Percentiles rank a stretch among this genome's conserved stretches.
phyloP scores from a whole-genome alignment of 2,888 invertebrate species.

The Melipona beecheii region DNA sequence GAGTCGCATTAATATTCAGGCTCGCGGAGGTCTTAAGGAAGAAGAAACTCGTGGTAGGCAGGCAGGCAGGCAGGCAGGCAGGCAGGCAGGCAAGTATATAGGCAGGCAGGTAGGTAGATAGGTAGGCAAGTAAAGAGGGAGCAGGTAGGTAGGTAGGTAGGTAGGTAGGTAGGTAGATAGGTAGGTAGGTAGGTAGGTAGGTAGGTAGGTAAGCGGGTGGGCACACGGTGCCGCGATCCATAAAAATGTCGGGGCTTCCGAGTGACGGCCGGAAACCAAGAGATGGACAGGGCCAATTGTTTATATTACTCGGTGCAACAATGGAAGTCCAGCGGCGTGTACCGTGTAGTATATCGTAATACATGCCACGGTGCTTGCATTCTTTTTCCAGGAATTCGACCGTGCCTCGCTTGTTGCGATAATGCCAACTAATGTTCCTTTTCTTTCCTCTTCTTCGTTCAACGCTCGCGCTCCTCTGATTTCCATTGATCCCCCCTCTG shows the following conservation, averaged over 20 bases:
- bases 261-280: conserved; percentile 83
- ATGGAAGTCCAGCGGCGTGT: conserved; percentile 77
- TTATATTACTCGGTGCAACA: conserved; percentile 82
- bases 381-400: conserved; percentile 81
- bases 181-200: conserved; percentile 1
- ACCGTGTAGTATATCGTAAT: conserved; percentile 70
- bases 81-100: conserved; percentile 4
- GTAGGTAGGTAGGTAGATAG: conserved; percentile 8
- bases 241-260: conserved; percentile 82
- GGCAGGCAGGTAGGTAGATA: conserved; percentile 21
- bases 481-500: conserved; percentile 61
- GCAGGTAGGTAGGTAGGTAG: conserved; percentile 12
- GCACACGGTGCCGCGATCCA: conserved; percentile 79
- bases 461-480: conserved; percentile 74
- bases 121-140: conserved; percentile 5
- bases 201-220: conserved; percentile 52
- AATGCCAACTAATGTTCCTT: conserved; percentile 74
- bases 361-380: conserved; percentile 66
- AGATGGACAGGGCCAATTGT: conserved; percentile 84
- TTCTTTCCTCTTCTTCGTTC: conserved; percentile 61
- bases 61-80: conserved; percentile 22
- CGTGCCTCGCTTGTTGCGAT: conserved; percentile 75
- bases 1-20: conserved; percentile 72
- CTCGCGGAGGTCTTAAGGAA: conserved; percentile 67
- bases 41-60: conserved; percentile 59